phyloP scores from a whole-genome alignment of 2,113 vertebrate genomes.

The Daboia siamensis region DNA sequence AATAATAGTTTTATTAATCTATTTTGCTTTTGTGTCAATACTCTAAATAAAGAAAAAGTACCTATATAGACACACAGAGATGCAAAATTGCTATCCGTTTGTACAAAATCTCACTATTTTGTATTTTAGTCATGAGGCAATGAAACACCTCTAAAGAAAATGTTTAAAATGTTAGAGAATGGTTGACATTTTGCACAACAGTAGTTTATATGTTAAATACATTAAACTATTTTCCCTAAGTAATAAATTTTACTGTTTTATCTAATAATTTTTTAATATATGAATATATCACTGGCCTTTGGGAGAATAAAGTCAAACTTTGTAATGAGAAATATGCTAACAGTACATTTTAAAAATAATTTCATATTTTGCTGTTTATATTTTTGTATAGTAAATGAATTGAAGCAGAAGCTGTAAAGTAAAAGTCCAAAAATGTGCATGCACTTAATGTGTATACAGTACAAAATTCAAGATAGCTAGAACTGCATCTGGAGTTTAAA shows the following conservation, averaged over 20 bases:
- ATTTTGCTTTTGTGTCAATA: neutral
- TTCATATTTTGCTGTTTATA: conserved; percentile 31
- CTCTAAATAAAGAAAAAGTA: neutral
- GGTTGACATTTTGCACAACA: neutral
- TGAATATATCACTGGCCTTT: conserved; percentile 23
- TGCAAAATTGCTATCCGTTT: neutral
- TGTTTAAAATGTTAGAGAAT: neutral
- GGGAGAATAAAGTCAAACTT: conserved; percentile 38
- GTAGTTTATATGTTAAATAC: neutral
- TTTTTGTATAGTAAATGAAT: conserved; percentile 50
- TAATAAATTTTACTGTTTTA: conserved; percentile 31
- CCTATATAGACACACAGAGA: neutral
- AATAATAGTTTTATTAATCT: neutral
- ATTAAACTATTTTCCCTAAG: neutral
- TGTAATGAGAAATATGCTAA: conserved; percentile 6
- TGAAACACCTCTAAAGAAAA: neutral
- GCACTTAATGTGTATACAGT: neutral
- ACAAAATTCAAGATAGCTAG: neutral
- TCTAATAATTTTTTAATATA: neutral
- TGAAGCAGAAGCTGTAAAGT: conserved; percentile 54
- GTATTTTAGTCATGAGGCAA: neutral
- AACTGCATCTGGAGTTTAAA: neutral
- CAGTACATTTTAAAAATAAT: conserved; percentile 42
- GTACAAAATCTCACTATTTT: neutral
- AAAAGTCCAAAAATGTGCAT: neutral